Percentiles rank a stretch among this genome's conserved stretches.
These are phyloP conservation scores for Catharus ustulatus DNA, from an alignment of 2,797 vertebrate genomes.

Conservation along the genomic window DNA sequence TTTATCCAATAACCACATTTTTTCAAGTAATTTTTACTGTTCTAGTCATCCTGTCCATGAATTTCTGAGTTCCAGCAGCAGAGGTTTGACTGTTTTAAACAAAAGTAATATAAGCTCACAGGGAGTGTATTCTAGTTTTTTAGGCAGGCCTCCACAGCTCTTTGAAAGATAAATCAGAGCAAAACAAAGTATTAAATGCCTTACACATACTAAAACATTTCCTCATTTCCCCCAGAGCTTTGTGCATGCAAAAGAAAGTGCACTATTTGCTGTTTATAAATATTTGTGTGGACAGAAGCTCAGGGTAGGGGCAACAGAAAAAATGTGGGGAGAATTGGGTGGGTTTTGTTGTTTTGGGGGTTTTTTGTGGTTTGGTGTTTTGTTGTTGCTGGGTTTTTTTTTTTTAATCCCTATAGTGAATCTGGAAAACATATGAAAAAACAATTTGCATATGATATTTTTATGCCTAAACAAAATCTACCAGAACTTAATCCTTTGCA, in stretches of 20 bases:
- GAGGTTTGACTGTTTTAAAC: not conserved
- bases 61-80: not conserved
- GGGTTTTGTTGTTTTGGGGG: fast-evolving
- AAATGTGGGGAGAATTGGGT: not conserved
- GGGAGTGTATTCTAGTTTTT: not conserved
- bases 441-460: not conserved
- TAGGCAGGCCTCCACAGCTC: not conserved
- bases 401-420: not conserved
- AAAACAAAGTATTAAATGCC: not conserved
- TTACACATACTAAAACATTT: constrained; percentile 19
- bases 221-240: not conserved
- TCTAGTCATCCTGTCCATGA: constrained; percentile 1
- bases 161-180: constrained; percentile 37
- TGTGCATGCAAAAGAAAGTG: constrained; percentile 2
- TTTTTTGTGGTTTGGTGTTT: not conserved
- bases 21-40: constrained; percentile 11
- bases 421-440: not conserved
- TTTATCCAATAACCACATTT: constrained; percentile 13
- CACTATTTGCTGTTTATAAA: constrained; percentile 33
- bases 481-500: not conserved
- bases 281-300: constrained; percentile 15
- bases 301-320: not conserved
- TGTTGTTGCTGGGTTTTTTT: fast-evolving
- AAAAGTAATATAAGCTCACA: constrained; percentile 10
- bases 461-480: not conserved